Evolutionary conservation across 2,888 invertebrate species (phyloP), one percentile per base, ranked within the genome.

Genomic region (Tenthredo notha): DNA sequence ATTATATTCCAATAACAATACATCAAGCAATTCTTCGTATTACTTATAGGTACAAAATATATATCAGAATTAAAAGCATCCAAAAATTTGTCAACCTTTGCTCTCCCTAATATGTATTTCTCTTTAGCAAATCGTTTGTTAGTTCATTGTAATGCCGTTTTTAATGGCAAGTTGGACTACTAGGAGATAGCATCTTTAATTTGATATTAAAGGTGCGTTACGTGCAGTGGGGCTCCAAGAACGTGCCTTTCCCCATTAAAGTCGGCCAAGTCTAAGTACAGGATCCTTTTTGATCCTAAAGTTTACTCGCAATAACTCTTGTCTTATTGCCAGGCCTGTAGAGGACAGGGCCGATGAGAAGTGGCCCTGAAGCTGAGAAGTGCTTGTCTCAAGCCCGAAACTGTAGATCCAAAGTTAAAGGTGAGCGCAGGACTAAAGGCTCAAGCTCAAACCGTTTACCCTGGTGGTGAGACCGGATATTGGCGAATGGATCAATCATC

Each of bases 401-500:
- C 47, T 50, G 18, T 47, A 77, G 77, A 50, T 77, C 58, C 61
- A 40, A 80, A 80, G 37, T 80, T 80, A 61, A 80, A 80, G 80
- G 80, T 61, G 61, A 61, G 25, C 80, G 7, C 15, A 61, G 61
- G 80, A 61, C 58, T 58, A 18, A 80, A 21, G 61, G 80, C 58
- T 80, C n/a, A 21, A 33, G 80, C 58, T 80, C n/a, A 21, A 33
- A 61, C 21, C 80, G 61, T 58, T 80, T 80, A 61, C 80, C 61
- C 58, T n/a, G 61, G 40, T 37, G 80, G 61, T 80, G 61, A 61
- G 15, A 15, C 61, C 58, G 80, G 80, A 61, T 80, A 80, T 80
- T 61, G 80, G 80, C n/a, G 80, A 80, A 80, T 58, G 58, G 80
- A 61, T 80, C 80, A 80, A 80, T 80, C 80, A 80, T 80, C 61